phyloP scores from a whole-genome alignment of 2,797 vertebrate species.

The Phalanger gymnotis region DNA sequence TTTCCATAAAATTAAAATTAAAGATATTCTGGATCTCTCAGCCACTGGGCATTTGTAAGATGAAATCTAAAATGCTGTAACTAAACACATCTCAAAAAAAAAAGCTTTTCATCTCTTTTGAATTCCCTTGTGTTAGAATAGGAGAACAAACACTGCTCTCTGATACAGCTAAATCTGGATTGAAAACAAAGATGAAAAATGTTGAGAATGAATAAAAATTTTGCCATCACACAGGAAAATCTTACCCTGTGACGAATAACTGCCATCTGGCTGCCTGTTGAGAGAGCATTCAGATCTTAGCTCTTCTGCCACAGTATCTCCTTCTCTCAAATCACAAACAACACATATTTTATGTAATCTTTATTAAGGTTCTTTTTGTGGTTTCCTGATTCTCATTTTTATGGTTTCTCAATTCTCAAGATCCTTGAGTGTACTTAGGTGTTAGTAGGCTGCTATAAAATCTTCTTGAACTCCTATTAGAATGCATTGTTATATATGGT shows the following conservation, averaged over 20 bases:
- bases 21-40: background rate
- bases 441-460: background rate
- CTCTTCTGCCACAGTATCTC: background rate
- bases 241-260: background rate
- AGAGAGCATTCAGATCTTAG: background rate
- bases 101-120: background rate
- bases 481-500: background rate
- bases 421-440: background rate
- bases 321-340: background rate
- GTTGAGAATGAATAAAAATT: slow-evolving; percentile 4
- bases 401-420: background rate
- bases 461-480: background rate
- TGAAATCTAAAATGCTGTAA: background rate
- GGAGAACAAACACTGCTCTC: background rate
- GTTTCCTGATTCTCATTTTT: background rate
- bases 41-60: background rate
- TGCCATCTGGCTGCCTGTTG: background rate
- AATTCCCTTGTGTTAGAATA: background rate
- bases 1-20: slow-evolving; percentile 3
- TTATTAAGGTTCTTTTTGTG: background rate
- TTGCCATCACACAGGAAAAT: background rate
- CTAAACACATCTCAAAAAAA: background rate
- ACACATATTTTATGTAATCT: background rate
- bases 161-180: background rate
- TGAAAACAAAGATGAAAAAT: background rate